A percentile compares a stretch with the other conserved stretches of the same genome.
Evolutionary conservation across 2,113 vertebrate species (phyloP).

Genomic region (Catagonus wagneri): DNA sequence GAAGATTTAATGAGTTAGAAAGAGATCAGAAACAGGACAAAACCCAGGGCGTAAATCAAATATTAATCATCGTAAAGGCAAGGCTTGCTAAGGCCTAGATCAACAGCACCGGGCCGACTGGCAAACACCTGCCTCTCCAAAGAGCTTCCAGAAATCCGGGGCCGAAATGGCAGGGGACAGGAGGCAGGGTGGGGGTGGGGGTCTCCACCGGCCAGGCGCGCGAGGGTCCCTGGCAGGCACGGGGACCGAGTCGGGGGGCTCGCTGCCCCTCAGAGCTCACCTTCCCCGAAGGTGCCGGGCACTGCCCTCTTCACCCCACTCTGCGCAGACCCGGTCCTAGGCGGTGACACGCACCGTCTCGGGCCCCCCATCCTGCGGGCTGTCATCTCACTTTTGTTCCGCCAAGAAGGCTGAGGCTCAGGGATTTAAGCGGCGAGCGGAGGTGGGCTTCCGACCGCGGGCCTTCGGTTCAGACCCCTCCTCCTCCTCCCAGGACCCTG

Average conservation of each 20-base stretch:
- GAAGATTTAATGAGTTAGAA: neutral
- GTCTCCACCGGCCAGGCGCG: neutral
- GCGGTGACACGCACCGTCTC: rapidly evolving
- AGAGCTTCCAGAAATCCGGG: neutral
- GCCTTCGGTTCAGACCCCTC: neutral
- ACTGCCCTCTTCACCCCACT: too few species aligned
- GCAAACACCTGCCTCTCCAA: constrained; percentile 30
- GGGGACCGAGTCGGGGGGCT: rapidly evolving
- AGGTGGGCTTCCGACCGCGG: neutral
- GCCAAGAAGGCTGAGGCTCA: neutral
- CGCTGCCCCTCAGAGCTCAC: rapidly evolving
- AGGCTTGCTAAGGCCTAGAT: neutral
- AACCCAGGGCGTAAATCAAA: neutral
- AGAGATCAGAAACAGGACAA: neutral
- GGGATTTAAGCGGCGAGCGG: too few species aligned
- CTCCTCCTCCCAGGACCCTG: too few species aligned
- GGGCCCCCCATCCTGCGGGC: neutral
- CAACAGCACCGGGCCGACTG: neutral
- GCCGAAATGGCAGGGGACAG: neutral
- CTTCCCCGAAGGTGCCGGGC: neutral
- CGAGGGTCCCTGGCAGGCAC: rapidly evolving
- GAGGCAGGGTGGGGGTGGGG: neutral
- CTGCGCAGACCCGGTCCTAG: rapidly evolving
- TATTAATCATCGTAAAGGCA: neutral
- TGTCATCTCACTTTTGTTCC: rapidly evolving